Base-by-base conservation (phyloP, 1,140 invertebrate species). In the Oedothorax gibbosus region DNA sequence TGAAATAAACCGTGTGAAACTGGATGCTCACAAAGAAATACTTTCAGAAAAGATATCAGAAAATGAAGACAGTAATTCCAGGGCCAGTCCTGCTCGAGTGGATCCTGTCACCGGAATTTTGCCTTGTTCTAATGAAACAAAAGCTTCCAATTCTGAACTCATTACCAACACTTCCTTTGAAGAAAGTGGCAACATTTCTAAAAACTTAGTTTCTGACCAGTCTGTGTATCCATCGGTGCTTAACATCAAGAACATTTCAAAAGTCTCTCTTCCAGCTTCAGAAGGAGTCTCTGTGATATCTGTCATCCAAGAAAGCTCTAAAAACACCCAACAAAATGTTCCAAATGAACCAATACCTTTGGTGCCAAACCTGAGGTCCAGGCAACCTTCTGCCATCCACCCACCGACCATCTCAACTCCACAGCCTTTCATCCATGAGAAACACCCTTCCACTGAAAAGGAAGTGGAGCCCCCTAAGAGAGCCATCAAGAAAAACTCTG, bases 91-190 rank as follows among this genome's bases (percentile, higher is more conserved):
- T 2, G 93, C 92, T 14, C 88, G 95, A 11, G 94, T 95, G 49
- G 94, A 95, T 90, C 94, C 94, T 0, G 94, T 94, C 0, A 95
- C 94, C 2, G 95, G 94, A 11, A 91, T 94, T 87, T 90, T 95
- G 60, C 94, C 93, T 66, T 93, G 92, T 0, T 86, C 85, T 10
- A 69, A 76, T 14, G 78, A 75, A 51, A 79, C 51, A 51, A 73
- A 18, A 12, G 73, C 69, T 18, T 54, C 64, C 54, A 68, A 35
- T 60, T 35, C 72, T 49, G 72, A 75, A 35, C 14, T 69, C 51
- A 3, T 54, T 65, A 18, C 7, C 53, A 51, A 69, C 56, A 49
- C 53, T 56, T 53, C 8, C 14, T 11, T 51, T 18, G 69, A 83
- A 15, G 85, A 51, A 5, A 35, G 35, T 35, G 35, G 35, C 35